Evolutionary conservation across 2,888 invertebrate genomes (phyloP), one percentile per base, ranked within the genome.

Genomic region (Myopa tessellatipennis): DNA sequence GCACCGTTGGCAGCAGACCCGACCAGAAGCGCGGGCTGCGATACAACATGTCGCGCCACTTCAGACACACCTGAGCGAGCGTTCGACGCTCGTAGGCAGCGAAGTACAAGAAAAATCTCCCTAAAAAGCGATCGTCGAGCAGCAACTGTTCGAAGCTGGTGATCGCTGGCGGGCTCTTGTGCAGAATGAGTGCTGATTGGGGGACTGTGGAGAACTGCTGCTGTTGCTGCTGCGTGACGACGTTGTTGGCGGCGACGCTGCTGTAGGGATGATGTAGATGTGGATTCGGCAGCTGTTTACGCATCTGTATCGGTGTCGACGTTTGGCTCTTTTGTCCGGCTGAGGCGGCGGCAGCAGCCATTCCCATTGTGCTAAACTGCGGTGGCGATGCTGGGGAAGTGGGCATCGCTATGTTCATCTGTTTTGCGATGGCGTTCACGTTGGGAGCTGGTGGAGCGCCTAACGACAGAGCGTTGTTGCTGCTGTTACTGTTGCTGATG

Each of bases 11-110:
- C 83, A 95, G 91, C 75, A 97, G 91, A 4, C 96, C 96, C 52
- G 92, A 91, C 98, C 98, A 98, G 90, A 94, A 96, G 74, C 94
- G 91, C n/a, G 95, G 95, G 83, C 94, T 93, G 77, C 96, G 92
- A 90, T 98, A 98, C 76, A 98, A 90, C 77, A 96, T 91, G 87
- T 97, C 96, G 80, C 96, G 92, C 98, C 98, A 98, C 86, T 93
- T 91, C 79, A 92, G 92, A 90, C 97, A 97, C 77, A 96, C 93
- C 90, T 95, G 95, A 14, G 96, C 95, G 83, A 98, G 91, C 16
- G 92, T 90, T 79, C 95, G 92, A 79, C 96, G 91, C 84, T 98
- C 98, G 82, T 92, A 92, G 16, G 95, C 91, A 81, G 92, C 92
- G 88, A 96, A 95, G 88, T 95, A 96, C 65, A 93, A 91, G 90